Evolutionary conservation across 2,888 invertebrate species (phyloP).

Genomic region (Lithophane ornitopus): DNA sequence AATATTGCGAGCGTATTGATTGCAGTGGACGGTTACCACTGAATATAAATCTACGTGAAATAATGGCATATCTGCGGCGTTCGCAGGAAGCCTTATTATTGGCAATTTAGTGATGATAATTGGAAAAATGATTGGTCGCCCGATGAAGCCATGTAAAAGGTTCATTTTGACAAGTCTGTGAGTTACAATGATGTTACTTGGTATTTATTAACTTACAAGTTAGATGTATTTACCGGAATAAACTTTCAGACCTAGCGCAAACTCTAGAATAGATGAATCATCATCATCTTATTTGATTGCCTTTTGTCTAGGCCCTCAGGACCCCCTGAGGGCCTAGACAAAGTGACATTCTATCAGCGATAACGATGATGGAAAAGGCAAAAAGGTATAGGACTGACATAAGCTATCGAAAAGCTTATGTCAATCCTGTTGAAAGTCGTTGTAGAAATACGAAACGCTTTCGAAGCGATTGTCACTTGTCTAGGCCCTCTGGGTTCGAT

Average conservation of each 20-base stretch:
- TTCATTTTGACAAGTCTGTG: constrained; percentile 10
- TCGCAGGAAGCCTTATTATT: constrained; percentile 27
- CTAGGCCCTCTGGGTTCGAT: no score
- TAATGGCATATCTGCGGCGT: constrained; percentile 22
- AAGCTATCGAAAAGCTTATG: no score
- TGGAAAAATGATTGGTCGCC: constrained; percentile 44
- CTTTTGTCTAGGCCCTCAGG: no score
- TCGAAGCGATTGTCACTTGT: no score
- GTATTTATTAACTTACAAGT: constrained; percentile 3
- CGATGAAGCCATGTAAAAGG: constrained; percentile 28
- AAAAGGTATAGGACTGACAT: no score
- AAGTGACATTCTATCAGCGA: no score
- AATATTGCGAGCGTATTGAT: constrained; percentile 4
- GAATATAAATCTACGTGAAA: constrained; percentile 3
- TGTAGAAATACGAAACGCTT: no score
- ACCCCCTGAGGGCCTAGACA: no score
- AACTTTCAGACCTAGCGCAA: not conserved
- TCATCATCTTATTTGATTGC: not conserved
- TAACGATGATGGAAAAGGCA: no score
- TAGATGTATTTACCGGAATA: not conserved
- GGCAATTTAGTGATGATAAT: constrained; percentile 36
- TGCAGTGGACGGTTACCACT: not conserved
- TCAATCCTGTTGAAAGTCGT: no score
- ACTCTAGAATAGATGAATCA: not conserved
- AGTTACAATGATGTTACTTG: not conserved